Conservation (phyloP, 1,140 invertebrate genomes). For the Drosophila ercepeae region DNA sequence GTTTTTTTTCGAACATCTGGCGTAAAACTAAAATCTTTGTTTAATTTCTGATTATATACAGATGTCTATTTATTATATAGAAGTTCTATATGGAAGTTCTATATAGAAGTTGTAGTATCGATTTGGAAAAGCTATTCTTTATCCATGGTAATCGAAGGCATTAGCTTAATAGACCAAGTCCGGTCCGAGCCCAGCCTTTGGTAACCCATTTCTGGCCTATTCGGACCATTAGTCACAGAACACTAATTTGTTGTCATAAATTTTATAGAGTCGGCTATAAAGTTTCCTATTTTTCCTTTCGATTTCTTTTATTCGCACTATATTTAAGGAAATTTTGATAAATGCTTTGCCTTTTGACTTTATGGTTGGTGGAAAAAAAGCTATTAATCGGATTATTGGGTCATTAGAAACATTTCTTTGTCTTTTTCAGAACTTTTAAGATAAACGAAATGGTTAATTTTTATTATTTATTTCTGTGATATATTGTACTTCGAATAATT, state of each 20-base stretch:
- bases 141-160: slow-evolving; percentile 15
- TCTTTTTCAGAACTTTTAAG: neutral
- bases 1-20: neutral
- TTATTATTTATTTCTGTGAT: neutral
- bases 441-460: neutral
- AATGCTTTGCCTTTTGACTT: slow-evolving; percentile 7
- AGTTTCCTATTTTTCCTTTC: slow-evolving; percentile 30
- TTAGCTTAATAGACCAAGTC: slow-evolving; percentile 22
- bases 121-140: neutral
- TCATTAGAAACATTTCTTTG: neutral
- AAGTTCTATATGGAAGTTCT: too few species aligned
- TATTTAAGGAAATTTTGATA: slow-evolving; percentile 4
- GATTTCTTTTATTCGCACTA: slow-evolving; percentile 13
- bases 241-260: slow-evolving; percentile 64
- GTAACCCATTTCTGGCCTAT: neutral
- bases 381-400: slow-evolving; percentile 10
- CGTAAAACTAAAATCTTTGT: neutral
- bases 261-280: slow-evolving; percentile 58
- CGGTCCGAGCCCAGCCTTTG: slow-evolving; percentile 3
- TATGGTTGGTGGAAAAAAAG: slow-evolving; percentile 10
- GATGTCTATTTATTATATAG: too few species aligned
- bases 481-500: too few species aligned
- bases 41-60: neutral
- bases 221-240: slow-evolving; percentile 24
- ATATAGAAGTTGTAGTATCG: too few species aligned